Base-by-base conservation (phyloP, 2,888 invertebrate genomes). In the Junonia oenone region DNA sequence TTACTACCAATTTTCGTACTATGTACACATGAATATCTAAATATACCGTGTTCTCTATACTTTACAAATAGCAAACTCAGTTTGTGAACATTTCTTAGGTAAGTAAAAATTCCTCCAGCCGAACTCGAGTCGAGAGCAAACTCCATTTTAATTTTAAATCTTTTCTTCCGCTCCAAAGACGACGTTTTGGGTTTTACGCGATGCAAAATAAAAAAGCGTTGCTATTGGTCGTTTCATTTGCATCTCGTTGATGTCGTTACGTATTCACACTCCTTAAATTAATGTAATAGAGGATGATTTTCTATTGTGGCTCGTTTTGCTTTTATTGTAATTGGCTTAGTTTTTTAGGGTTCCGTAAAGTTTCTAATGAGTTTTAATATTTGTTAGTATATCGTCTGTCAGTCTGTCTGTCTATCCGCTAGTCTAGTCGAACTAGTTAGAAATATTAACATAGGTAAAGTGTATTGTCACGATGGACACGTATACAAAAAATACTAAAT, bases 111-210 rank as follows among this genome's bases (percentile, higher is more conserved):
- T 58, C 46, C 52, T 58, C 52, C 47, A 33, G 33, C 58, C 50
- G 40, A 55, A 55, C 52, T 47, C 55, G 56, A 50, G 54, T 52
- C 56, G 50, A 49, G 48, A 31, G 59, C 53, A 59, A 63, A 61
- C 59, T 62, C 50, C 55, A 60, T 60, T 63, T 58, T 60, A 63
- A 62, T 62, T 63, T 62, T 60, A 60, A 60, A 63, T 62, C 54
- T 47, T 45, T 38, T 37, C 55, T 46, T 52, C 58, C 45, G 47
- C 49, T 52, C 38, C 55, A 55, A 55, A 61, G 58, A 46, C 57
- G 26, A 17, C 37, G 49, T 49, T 55, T 50, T 53, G 35, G 51
- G 46, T 58, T 52, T 53, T 53, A 56, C 51, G 52, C 53, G 49
- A 19, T 40, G 26, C 11, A 50, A 58, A 51, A 55, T 51, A 58